Conservation (phyloP, 2,113 vertebrate species). For the Odontophorus gujanensis region DNA sequence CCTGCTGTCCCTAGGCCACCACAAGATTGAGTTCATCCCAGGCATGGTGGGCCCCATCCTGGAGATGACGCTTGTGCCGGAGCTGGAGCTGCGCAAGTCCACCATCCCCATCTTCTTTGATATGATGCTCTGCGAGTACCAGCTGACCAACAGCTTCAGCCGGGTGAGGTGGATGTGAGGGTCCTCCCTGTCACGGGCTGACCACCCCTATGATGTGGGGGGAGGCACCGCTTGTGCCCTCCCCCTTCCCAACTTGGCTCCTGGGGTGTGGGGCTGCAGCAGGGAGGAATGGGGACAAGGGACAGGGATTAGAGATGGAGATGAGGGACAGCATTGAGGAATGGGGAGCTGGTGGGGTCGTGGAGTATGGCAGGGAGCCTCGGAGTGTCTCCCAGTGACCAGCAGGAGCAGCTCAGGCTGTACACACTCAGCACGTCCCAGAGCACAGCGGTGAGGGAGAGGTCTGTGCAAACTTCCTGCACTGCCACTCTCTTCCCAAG, state of each 20-base stretch:
- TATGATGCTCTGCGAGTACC: constrained; percentile 76
- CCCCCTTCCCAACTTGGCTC: background rate
- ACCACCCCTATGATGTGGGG: accelerated
- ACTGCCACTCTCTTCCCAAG: background rate
- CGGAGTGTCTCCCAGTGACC: accelerated
- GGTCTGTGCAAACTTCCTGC: background rate
- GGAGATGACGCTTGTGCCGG: constrained; percentile 69
- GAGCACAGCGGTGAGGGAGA: background rate
- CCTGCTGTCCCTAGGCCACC: constrained; percentile 12
- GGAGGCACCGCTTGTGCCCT: background rate
- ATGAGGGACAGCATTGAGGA: background rate
- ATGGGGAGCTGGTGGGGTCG: background rate
- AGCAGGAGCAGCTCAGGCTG: background rate
- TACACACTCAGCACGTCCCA: accelerated
- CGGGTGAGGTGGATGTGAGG: background rate
- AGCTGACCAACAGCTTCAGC: constrained; percentile 37
- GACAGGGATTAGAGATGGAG: background rate
- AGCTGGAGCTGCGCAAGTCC: constrained; percentile 66
- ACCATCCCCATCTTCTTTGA: constrained; percentile 73
- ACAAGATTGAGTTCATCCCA: constrained; percentile 69
- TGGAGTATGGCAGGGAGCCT: background rate
- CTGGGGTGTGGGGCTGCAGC: background rate
- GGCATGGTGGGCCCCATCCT: constrained; percentile 74
- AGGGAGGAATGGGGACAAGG: background rate
- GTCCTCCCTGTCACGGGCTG: background rate